Evolutionary conservation across 2,797 vertebrate genomes (phyloP).

Genomic region (Sebastes steindachneri): DNA sequence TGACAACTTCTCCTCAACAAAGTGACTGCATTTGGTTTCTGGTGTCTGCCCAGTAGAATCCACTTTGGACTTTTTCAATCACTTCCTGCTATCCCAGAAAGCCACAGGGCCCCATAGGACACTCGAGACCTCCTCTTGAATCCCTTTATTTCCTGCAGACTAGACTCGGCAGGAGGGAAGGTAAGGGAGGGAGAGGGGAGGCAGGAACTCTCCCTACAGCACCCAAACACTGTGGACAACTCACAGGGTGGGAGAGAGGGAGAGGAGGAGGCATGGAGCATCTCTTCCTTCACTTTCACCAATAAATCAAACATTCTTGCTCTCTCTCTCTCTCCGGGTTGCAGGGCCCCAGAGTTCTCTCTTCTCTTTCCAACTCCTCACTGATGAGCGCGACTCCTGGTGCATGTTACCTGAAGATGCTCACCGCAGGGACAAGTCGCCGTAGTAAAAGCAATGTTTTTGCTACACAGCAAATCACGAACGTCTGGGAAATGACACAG

Average conservation of each 20-base stretch:
- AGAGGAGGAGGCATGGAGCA: slow-evolving; percentile 28
- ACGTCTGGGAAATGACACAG: slow-evolving; percentile 10
- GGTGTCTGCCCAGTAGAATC: slow-evolving; percentile 41
- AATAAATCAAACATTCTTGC: slow-evolving; percentile 63
- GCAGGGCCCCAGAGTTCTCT: slow-evolving; percentile 8
- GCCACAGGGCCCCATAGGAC: slow-evolving; percentile 66
- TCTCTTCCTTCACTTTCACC: slow-evolving; percentile 56
- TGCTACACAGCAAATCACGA: slow-evolving; percentile 15
- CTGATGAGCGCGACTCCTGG: slow-evolving; percentile 20
- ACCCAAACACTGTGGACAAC: slow-evolving; percentile 64
- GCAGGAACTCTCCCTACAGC: slow-evolving; percentile 59
- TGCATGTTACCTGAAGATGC: slow-evolving; percentile 28
- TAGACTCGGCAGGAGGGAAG: slow-evolving; percentile 60
- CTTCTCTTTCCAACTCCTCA: slow-evolving; percentile 26
- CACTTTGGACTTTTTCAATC: slow-evolving; percentile 51
- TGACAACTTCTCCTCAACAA: slow-evolving; percentile 35
- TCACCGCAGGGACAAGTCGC: not conserved
- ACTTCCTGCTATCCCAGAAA: slow-evolving; percentile 70
- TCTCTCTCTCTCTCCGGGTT: not conserved
- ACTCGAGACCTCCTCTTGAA: slow-evolving; percentile 65
- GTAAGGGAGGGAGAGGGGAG: slow-evolving; percentile 8
- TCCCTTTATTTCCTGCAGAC: slow-evolving; percentile 79
- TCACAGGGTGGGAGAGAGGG: slow-evolving; percentile 41
- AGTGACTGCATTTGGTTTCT: slow-evolving; percentile 40
- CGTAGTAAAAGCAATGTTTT: slow-evolving; percentile 10